A percentile compares a stretch with the other conserved stretches of the same genome.
Conservation (phyloP, 2,888 invertebrate genomes). For the Phasia obesa region DNA sequence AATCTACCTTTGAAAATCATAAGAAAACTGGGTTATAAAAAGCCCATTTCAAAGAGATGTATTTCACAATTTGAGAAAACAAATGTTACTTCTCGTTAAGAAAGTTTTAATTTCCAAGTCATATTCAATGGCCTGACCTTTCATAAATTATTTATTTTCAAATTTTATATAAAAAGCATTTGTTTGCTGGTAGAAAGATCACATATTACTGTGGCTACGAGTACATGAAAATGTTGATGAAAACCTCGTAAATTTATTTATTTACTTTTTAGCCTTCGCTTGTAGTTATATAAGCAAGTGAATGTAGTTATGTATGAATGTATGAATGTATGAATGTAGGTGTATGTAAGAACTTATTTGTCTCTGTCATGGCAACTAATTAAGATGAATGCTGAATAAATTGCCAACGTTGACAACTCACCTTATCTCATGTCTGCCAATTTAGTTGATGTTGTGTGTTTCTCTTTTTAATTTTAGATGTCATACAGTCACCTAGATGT, state of each 20-base stretch:
- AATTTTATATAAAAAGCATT: too few species aligned
- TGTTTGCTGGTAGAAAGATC: not conserved
- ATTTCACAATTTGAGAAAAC: too few species aligned
- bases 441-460: constrained; percentile 38
- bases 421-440: constrained; percentile 58
- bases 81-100: too few species aligned
- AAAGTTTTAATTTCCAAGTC: too few species aligned
- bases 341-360: not conserved
- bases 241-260: not conserved
- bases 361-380: constrained; percentile 56
- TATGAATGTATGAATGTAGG: not conserved
- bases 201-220: not conserved
- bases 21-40: too few species aligned
- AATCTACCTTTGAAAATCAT: too few species aligned
- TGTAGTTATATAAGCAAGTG: not conserved
- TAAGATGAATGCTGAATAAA: constrained; percentile 67
- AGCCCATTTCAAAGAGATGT: too few species aligned
- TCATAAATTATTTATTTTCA: too few species aligned
- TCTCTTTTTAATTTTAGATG: not conserved
- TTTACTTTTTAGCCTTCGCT: not conserved
- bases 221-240: not conserved
- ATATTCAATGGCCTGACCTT: too few species aligned
- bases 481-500: not conserved
- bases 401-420: constrained; percentile 65
- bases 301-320: not conserved